Base-by-base conservation (phyloP, 1,140 invertebrate species). In the Popillia japonica region DNA sequence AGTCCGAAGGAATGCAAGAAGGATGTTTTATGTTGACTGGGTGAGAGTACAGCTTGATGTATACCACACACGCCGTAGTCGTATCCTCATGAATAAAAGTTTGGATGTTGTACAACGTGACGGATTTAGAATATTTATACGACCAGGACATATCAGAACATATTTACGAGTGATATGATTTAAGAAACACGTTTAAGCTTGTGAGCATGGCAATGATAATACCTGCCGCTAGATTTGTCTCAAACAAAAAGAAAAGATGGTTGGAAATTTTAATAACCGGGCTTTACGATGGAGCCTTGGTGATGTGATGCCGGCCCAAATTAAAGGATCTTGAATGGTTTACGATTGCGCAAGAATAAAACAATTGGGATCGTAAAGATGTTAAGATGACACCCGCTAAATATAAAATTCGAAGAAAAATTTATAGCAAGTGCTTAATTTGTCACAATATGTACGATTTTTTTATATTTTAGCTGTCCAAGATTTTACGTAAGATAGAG, bases 41-140 rank as follows among this genome's bases (percentile, higher is more conserved):
- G 27, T 34, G 27, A 34, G 27, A 34, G 27, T 34, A 34, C 4
- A 34, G 61, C 27, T 17, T 23, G 61, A 68, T 68, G 48, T 55
- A 34, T 48, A 68, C 61, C 61, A 14, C 61, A n/a, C 61, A 68
- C 61, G 22, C 44, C 10, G 61, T 14, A 27, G 9, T 7, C 20
- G 22, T 22, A 68, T 68, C 20, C 61, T 68, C 61, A 68, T 68
- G 61, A 68, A 68, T 68, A 68, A 68, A 68, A 68, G 14, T 68
- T 68, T 27, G 61, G 61, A 68, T 8, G 48, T 55, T 17, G 48
- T 55, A 68, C 9, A 22, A 10, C 22, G 61, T 68, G 61, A 68
- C 61, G 61, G 22, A 68, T 22, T 68, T 27, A 22, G 61, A 68
- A 68, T 68, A 68, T 68, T 27, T 68, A 34, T 27, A 22, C 4